Conservation (phyloP, 2,888 invertebrate species). For the Pheosia tremula region DNA sequence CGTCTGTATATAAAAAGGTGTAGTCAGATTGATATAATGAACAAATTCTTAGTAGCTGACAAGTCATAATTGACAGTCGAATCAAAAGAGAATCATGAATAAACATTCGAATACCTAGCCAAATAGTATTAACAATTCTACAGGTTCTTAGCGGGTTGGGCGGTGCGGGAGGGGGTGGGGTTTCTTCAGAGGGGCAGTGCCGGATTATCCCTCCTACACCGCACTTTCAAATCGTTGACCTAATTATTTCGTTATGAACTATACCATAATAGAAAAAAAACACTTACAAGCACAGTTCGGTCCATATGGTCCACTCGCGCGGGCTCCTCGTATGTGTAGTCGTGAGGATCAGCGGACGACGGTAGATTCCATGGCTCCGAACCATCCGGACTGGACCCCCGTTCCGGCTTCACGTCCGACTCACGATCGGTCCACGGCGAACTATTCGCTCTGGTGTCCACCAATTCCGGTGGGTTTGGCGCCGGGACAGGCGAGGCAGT, state of each 20-base stretch:
- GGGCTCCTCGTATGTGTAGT: conserved; percentile 75
- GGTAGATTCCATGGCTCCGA: conserved; percentile 74
- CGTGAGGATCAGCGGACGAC: conserved; percentile 61
- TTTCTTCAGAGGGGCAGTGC: too few relatives aligned
- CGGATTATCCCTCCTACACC: too few relatives aligned
- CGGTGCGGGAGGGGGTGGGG: too few relatives aligned
- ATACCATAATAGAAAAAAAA: conserved; percentile 12
- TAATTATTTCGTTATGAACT: background rate
- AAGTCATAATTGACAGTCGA: too few relatives aligned
- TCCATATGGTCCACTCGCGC: conserved; percentile 73
- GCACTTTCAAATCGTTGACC: too few relatives aligned
- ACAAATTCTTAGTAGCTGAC: too few relatives aligned
- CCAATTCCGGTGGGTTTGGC: conserved; percentile 67
- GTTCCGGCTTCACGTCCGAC: conserved; percentile 61
- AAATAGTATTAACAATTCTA: background rate
- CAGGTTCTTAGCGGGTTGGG: background rate
- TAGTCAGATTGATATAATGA: conserved; percentile 25
- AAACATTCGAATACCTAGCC: background rate
- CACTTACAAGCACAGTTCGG: conserved; percentile 78
- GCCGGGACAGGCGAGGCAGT: conserved; percentile 62
- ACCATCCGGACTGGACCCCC: conserved; percentile 69
- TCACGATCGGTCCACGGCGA: conserved; percentile 73
- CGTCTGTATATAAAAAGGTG: conserved; percentile 25
- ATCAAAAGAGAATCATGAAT: background rate
- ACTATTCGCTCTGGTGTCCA: conserved; percentile 66